Evolutionary conservation across 2,888 invertebrate species (phyloP).

Genomic region (Taenaris catops): DNA sequence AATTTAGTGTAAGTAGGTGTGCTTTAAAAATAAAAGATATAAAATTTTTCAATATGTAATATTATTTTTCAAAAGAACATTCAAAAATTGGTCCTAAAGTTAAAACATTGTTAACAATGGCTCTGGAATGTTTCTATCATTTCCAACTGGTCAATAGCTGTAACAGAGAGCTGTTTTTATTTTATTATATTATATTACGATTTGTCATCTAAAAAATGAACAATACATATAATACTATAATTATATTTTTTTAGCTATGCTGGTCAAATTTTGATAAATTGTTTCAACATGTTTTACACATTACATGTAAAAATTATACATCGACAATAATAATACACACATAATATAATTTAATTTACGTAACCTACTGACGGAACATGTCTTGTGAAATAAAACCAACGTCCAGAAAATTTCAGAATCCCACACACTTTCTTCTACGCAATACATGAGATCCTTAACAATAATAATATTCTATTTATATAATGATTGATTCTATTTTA

Average conservation of each 20-base stretch:
- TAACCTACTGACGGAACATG: conserved; percentile 18
- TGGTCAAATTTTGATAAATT: conserved; percentile 24
- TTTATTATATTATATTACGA: conserved; percentile 26
- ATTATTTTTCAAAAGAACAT: conserved; percentile 78
- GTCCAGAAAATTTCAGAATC: conserved; percentile 64
- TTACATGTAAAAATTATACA: conserved; percentile 15
- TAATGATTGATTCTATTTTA: conserved; percentile 74
- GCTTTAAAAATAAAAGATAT: conserved; percentile 30
- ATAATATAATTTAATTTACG: conserved; percentile 18
- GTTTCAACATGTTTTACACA: conserved; percentile 17
- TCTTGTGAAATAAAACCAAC: conserved; percentile 47
- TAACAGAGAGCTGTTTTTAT: conserved; percentile 57
- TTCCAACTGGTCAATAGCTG: conserved; percentile 53
- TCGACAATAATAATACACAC: conserved; percentile 17
- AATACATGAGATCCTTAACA: conserved; percentile 78
- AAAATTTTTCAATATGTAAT: conserved; percentile 67
- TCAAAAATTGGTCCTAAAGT: conserved; percentile 79
- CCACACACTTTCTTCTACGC: conserved; percentile 62
- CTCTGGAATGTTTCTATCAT: conserved; percentile 75
- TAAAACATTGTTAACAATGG: conserved; percentile 79
- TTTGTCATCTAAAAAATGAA: conserved; percentile 20
- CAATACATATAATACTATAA: conserved; percentile 25
- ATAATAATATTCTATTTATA: conserved; percentile 72
- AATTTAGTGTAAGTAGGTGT: background rate
- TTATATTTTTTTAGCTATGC: conserved; percentile 25